phyloP scores from a whole-genome alignment of 2,797 vertebrate genomes.

The Melanotaenia parkinsoni region DNA sequence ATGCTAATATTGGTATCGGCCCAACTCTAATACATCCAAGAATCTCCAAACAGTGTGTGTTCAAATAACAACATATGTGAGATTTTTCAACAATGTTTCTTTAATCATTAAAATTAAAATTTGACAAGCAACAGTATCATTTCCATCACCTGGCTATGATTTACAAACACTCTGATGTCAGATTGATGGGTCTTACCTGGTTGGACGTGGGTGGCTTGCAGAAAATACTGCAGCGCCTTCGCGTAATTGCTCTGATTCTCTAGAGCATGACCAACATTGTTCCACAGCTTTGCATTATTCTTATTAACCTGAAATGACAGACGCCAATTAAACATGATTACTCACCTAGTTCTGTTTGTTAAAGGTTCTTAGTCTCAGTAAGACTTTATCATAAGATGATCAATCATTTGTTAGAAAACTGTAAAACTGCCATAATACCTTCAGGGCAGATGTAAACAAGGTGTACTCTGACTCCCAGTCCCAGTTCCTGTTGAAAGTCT shows the following conservation, averaged over 20 bases:
- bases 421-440: constrained; percentile 71
- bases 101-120: not conserved
- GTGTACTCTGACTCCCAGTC: constrained; percentile 99
- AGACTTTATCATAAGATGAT: not conserved
- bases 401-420: not conserved
- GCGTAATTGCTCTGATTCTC: constrained; percentile 97
- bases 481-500: constrained; percentile 97
- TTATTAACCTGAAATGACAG: constrained; percentile 90
- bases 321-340: not conserved
- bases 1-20: no score
- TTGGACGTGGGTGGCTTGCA: constrained; percentile 95
- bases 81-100: not conserved
- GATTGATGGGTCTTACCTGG: constrained; percentile 85
- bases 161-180: not conserved
- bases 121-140: no score
- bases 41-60: not conserved
- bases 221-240: constrained; percentile 91
- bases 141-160: not conserved
- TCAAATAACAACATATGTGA: not conserved
- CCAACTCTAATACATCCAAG: no score
- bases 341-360: not conserved
- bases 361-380: not conserved
- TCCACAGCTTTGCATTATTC: constrained; percentile 99
- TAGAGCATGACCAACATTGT: constrained; percentile 96
- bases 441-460: constrained; percentile 95